Percentiles rank a stretch among this genome's conserved stretches.
Evolutionary conservation across 92 coral and sea anemone species (phyloP).

Genomic region (Palythoa grandiflora): DNA sequence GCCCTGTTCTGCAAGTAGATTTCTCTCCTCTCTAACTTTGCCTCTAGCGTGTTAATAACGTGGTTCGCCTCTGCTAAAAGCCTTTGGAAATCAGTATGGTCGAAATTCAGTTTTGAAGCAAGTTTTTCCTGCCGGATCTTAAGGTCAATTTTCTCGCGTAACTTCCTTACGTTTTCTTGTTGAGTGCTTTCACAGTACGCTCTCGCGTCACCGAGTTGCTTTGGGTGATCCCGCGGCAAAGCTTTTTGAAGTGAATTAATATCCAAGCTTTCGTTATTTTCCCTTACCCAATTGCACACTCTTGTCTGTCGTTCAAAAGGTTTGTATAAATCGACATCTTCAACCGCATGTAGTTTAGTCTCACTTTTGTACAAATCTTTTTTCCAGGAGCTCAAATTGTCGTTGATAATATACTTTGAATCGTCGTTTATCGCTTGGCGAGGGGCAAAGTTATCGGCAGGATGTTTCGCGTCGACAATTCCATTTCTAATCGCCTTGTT

Average conservation of each 20-base stretch:
- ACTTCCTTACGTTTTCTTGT: constrained; percentile 45
- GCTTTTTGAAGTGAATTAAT: neutral
- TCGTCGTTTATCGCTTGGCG: neutral
- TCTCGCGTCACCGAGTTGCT: neutral
- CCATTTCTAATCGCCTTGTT: neutral
- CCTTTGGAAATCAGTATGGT: constrained; percentile 53
- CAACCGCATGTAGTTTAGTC: neutral
- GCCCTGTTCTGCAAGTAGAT: constrained; percentile 54
- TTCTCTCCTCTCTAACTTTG: constrained; percentile 61
- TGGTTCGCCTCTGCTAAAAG: constrained; percentile 56
- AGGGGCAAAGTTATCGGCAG: neutral
- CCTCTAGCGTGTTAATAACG: constrained; percentile 46
- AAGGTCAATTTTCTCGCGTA: constrained; percentile 56
- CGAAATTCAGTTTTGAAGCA: constrained; percentile 58
- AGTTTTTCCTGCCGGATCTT: constrained; percentile 66
- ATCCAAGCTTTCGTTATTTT: neutral
- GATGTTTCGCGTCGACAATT: neutral
- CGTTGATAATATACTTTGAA: neutral
- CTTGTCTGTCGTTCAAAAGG: constrained; percentile 15
- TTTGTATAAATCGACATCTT: neutral
- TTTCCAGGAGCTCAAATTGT: neutral
- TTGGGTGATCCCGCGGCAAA: neutral
- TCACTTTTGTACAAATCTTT: neutral
- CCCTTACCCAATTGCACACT: constrained; percentile 32
- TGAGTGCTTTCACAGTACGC: constrained; percentile 10